phyloP scores from a whole-genome alignment of 2,113 vertebrate species.

The Anas platyrhynchos region DNA sequence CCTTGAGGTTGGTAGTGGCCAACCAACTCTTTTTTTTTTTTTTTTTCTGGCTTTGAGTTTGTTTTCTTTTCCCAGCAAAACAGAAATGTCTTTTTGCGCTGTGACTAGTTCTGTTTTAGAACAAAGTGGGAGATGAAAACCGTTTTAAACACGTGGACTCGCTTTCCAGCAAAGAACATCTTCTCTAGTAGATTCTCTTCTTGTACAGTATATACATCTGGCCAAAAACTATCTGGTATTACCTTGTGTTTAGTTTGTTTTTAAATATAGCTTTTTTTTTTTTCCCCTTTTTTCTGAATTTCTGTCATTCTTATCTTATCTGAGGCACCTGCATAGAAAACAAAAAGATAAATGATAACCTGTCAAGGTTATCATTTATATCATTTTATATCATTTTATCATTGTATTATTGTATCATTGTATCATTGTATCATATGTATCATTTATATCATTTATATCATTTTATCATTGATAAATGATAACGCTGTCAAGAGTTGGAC shows the following conservation, averaged over 20 bases:
- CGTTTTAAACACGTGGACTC: not conserved
- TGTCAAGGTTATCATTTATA: no score
- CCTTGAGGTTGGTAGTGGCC: not conserved
- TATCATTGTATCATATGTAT: no score
- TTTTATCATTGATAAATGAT: no score
- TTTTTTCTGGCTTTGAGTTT: not conserved
- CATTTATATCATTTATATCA: no score
- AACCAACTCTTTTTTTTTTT: not conserved
- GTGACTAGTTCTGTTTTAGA: not conserved
- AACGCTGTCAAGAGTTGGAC: no score
- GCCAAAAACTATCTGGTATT: not conserved
- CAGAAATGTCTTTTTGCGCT: not conserved
- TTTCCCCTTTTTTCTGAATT: not conserved
- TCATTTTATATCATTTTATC: no score
- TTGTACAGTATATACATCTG: not conserved
- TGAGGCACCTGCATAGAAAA: not conserved
- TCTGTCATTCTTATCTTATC: not conserved
- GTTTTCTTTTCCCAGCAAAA: not conserved
- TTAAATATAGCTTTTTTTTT: not conserved
- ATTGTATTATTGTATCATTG: no score
- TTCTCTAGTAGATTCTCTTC: not conserved
- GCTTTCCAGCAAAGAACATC: not conserved
- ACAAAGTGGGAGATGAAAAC: conserved; percentile 3
- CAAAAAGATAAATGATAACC: not conserved
- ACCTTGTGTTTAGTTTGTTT: not conserved